These are phyloP conservation scores for Trypoxylus dichotomus DNA, from an alignment of 1,140 invertebrate genomes.

Conservation along the genomic window DNA sequence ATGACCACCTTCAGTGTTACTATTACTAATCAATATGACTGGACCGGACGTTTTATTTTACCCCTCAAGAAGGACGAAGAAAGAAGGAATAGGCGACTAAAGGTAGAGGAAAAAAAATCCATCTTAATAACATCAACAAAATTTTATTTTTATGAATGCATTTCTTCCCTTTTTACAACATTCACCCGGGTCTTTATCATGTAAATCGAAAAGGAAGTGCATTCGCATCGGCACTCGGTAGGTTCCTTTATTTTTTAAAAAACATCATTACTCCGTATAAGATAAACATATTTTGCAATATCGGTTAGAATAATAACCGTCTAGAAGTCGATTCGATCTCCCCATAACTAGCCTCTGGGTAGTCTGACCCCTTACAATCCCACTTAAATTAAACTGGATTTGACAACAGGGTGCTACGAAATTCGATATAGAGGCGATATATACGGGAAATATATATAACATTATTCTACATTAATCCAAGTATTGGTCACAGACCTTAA, in stretches of 20 bases:
- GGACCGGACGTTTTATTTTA: constrained; percentile 26
- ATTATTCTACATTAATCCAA: constrained; percentile 48
- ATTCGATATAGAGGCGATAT: constrained; percentile 39
- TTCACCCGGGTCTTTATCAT: neutral
- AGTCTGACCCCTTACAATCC: constrained; percentile 39
- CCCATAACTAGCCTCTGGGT: constrained; percentile 40
- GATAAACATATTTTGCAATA: constrained; percentile 46
- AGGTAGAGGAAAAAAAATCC: constrained; percentile 11
- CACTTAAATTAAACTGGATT: constrained; percentile 48
- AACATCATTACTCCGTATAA: neutral
- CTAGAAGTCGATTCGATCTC: neutral
- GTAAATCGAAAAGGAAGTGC: neutral
- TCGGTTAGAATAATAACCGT: constrained; percentile 41
- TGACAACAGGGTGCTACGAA: constrained; percentile 41
- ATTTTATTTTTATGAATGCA: constrained; percentile 32
- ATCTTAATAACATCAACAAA: constrained; percentile 34
- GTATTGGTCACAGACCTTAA: constrained; percentile 49
- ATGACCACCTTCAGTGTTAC: constrained; percentile 32
- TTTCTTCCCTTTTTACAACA: neutral
- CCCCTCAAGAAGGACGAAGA: neutral
- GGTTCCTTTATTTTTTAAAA: neutral
- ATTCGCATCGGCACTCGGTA: neutral
- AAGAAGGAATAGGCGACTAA: neutral
- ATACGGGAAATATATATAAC: constrained; percentile 22
- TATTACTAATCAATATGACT: constrained; percentile 32